Base-by-base conservation (phyloP, 2,113 vertebrate species). In the Gobiocypris rarus region DNA sequence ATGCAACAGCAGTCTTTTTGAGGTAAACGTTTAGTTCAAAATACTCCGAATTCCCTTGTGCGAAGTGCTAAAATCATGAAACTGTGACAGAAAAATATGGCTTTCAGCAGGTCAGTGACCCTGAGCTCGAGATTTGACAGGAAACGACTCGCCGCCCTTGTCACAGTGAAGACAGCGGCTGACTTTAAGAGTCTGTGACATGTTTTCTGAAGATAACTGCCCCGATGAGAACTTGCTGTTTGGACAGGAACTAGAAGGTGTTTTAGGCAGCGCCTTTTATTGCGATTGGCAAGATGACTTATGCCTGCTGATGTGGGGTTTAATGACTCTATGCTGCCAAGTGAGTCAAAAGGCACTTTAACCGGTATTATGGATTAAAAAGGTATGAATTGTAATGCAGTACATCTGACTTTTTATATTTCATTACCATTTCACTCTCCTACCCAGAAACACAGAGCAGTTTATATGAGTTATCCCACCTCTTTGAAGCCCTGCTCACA, bases 361-460 rank as follows among this genome's bases (percentile, higher is more conserved):
- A 82, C 28, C 7, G n/a, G 26, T 82, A 54, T 82, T 56, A 69
- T 71, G 65, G n/a, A 70, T 82, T 82, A 70, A 82, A 81, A 82
- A 56, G 80, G 45, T 70, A 70, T 82, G 11, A 82, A 71, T 70
- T 82, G 80, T 70, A 82, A 70, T 82, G 80, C 50, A 54, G 50
- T 70, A 56, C 78, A 81, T 50, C 61, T 67, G 78, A 67, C 43
- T 67, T 81, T 67, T 67, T 65, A 28, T 10, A 81, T 67, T 81
- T 67, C 61, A 81, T 81, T 63, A 48, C 78, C 41, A 67, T 81
- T 38, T 69, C 48, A 41, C 13, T 82, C 50, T 70, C 19, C 52
- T 26, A 24, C 65, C 41, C 65, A 41, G 45, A 45, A 54, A 24
- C 61, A 70, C 22, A 82, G 48, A 67, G 45, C 45, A 54, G 80